phyloP scores from a whole-genome alignment of 2,113 vertebrate genomes.

The Chlamydotis undulata region DNA sequence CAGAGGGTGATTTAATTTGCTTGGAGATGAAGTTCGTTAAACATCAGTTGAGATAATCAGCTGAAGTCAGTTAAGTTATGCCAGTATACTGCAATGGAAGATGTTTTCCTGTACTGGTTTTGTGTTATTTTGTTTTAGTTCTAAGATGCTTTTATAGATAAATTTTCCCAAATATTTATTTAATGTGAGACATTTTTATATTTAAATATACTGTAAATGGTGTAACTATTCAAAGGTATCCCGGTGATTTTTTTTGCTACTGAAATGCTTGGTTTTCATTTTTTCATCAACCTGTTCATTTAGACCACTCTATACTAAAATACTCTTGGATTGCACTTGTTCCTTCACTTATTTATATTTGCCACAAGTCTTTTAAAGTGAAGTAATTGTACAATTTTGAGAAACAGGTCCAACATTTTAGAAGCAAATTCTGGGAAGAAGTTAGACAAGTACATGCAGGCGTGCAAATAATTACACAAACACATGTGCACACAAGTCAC shows the following conservation, averaged over 20 bases:
- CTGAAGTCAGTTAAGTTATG: not conserved
- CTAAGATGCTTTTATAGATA: not conserved
- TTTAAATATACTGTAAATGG: not conserved
- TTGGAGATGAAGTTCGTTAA: not conserved
- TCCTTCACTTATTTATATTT: not conserved
- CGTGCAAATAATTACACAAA: constrained; percentile 52
- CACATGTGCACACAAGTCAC: not conserved
- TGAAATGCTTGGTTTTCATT: not conserved
- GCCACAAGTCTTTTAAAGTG: not conserved
- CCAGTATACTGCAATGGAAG: not conserved
- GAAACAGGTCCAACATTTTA: not conserved
- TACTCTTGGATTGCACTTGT: not conserved
- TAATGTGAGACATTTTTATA: not conserved
- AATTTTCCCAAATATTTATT: not conserved
- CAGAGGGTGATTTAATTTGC: not conserved
- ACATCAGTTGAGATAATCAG: not conserved
- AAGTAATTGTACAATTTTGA: not conserved
- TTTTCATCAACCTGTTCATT: not conserved
- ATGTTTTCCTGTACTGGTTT: not conserved
- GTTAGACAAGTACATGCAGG: constrained; percentile 47
- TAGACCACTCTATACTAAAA: not conserved
- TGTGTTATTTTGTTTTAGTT: not conserved
- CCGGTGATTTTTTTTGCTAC: not conserved
- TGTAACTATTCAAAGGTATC: not conserved
- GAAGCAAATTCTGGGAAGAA: constrained; percentile 14